A percentile compares a stretch with the other conserved stretches of the same genome.
Conservation (phyloP, 2,888 invertebrate genomes). For the Platycheirus albimanus region DNA sequence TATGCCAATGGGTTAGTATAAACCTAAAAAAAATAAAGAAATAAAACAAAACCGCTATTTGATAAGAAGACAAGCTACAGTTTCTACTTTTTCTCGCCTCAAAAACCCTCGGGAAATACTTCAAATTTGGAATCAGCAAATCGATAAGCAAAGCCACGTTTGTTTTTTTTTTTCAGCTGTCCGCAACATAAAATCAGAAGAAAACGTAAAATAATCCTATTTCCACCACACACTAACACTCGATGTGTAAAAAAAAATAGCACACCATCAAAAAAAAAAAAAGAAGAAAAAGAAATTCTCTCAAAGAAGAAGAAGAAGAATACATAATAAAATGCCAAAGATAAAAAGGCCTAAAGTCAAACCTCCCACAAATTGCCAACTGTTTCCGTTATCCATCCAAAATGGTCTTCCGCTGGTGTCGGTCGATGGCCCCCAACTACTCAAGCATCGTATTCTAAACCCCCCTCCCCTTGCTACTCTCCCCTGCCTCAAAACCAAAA, state of each 20-base stretch:
- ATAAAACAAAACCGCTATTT: slow-evolving; percentile 17
- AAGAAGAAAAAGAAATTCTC: slow-evolving; percentile 12
- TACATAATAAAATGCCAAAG: slow-evolving; percentile 26
- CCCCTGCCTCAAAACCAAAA: not conserved
- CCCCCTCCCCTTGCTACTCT: not conserved
- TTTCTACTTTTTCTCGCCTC: too few relatives aligned
- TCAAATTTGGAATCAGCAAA: slow-evolving; percentile 41
- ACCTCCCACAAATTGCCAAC: slow-evolving; percentile 57
- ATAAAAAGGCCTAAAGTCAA: slow-evolving; percentile 53
- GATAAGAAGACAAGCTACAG: slow-evolving; percentile 6
- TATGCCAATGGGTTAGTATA: slow-evolving; percentile 14
- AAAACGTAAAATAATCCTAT: slow-evolving; percentile 43
- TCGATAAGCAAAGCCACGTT: slow-evolving; percentile 66
- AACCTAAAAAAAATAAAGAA: slow-evolving; percentile 1
- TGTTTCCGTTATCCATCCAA: slow-evolving; percentile 52
- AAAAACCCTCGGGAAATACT: slow-evolving; percentile 10
- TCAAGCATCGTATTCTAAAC: not conserved
- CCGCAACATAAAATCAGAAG: slow-evolving; percentile 25
- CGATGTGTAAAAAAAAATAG: not conserved
- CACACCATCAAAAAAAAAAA: slow-evolving; percentile 11
- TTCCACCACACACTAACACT: slow-evolving; percentile 33
- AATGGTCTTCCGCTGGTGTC: slow-evolving; percentile 18
- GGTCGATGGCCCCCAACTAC: not conserved
- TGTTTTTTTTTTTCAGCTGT: slow-evolving; percentile 8
- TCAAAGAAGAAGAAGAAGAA: not conserved